phyloP scores from a whole-genome alignment of 2,888 invertebrate species.

The Cremastobaeus sp. region DNA sequence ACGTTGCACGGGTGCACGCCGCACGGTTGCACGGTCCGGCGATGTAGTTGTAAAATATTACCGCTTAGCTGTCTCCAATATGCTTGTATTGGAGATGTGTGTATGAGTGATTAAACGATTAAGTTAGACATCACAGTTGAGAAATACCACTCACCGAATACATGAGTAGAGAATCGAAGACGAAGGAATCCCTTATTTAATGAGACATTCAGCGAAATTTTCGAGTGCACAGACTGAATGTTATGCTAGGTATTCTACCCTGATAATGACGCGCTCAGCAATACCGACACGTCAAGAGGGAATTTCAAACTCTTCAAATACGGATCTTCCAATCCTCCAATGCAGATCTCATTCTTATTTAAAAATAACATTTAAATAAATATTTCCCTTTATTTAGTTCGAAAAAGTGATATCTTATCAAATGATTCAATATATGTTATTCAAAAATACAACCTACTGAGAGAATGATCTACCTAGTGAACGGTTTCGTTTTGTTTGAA shows the following conservation, averaged over 20 bases:
- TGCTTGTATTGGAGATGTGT: conserved; percentile 33
- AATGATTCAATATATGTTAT: no score
- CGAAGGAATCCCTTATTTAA: conserved; percentile 20
- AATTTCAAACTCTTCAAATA: conserved; percentile 21
- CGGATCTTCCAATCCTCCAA: no score
- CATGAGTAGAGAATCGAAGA: conserved; percentile 6
- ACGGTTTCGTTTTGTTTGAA: no score
- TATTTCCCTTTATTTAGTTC: no score
- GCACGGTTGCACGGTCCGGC: conserved; percentile 3
- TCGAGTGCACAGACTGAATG: conserved; percentile 20
- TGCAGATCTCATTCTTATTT: no score
- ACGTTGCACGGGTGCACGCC: no score
- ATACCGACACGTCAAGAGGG: conserved; percentile 28
- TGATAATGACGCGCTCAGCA: conserved; percentile 28
- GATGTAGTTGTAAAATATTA: conserved; percentile 38
- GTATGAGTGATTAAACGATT: conserved; percentile 23
- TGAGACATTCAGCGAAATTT: conserved; percentile 35
- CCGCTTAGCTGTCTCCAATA: conserved; percentile 7
- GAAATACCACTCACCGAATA: conserved; percentile 42
- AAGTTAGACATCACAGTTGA: conserved; percentile 20
- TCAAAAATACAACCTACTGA: no score
- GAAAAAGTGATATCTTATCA: no score
- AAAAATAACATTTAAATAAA: no score
- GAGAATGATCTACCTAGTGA: no score
- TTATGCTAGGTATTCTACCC: conserved; percentile 4